Evolutionary conservation across 2,797 vertebrate genomes (phyloP).

Genomic region (Lithobates sylvaticus): DNA sequence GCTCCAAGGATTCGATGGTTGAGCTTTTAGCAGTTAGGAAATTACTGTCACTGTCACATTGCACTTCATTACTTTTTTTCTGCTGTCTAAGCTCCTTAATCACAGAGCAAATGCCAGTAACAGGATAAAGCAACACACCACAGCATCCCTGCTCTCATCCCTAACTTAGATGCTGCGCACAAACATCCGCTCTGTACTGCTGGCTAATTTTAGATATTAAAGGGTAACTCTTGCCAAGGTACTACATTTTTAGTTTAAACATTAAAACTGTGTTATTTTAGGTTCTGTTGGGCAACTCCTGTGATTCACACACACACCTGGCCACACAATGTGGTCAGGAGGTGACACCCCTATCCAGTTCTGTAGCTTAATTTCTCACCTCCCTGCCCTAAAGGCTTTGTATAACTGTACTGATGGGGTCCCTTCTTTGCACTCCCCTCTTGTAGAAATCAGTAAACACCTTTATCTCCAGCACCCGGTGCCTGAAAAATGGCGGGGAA

Average conservation of each 20-base stretch:
- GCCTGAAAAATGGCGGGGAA: no score
- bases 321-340: no score
- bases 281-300: no score
- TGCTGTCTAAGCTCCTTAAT: constrained; percentile 31
- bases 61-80: constrained; percentile 35
- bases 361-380: no score
- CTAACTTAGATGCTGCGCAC: background rate
- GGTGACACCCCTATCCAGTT: no score
- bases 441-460: no score
- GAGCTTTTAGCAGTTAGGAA: constrained; percentile 42
- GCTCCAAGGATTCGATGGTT: constrained; percentile 14
- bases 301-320: no score
- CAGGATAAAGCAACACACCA: constrained; percentile 4
- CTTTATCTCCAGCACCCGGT: no score
- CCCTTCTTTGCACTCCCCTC: no score
- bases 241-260: background rate
- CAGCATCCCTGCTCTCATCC: background rate
- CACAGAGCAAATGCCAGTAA: background rate
- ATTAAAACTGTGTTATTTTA: background rate
- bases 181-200: background rate
- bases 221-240: background rate
- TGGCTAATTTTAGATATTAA: background rate
- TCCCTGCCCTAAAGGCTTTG: no score
- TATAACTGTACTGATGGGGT: no score
- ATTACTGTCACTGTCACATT: constrained; percentile 52